Evolutionary conservation across 2,797 vertebrate species (phyloP), one percentile per base, ranked within the genome.

Genomic region (Labeo calbasu): DNA sequence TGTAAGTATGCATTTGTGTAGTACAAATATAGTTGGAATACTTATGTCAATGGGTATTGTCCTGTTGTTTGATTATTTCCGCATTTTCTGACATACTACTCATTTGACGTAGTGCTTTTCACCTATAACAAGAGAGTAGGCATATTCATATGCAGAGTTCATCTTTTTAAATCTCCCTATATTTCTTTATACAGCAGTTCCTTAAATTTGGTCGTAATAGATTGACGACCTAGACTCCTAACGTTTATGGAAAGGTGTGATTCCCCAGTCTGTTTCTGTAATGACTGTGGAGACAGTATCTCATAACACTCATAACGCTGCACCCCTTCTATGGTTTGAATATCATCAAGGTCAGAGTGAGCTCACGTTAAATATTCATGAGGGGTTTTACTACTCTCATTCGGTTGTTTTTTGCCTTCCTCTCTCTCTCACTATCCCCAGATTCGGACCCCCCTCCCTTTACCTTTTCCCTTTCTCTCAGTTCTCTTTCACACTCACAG

Each of bases 321-420:
- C 72, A 79, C 70, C 55, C 43, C 55, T 61, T 69, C 50, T 46
- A 80, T 43, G n/a, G 66, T 81, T 43, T 86, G 83, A 87, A 90
- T 84, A 86, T 89, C 86, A 83, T 65, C 89, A 91, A 92, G 91
- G 91, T 92, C 90, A 91, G 88, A 85, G 78, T 86, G 80, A 83
- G 86, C 55, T 77, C 77, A 75, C 76, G 76, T 88, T 80, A 88
- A 89, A 88, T 90, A 90, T 90, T 89, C 53, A 81, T 86, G 48
- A 55, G 63, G 66, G 75, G 72, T 83, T 89, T 81, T 85, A 82
- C 78, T 82, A 36, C n/a, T 71, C 69, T 76, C 68, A 55, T 82
- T 70, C 23, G 21, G 32, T 66, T 70, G 28, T 77, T 82, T 76
- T 83, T 80, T 32, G 17, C 65, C 0, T 6, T 69, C 43, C 61